Evolutionary conservation across 2,888 invertebrate species (phyloP), one percentile per base, ranked within the genome.

Genomic region (Drosophila multiciliata): DNA sequence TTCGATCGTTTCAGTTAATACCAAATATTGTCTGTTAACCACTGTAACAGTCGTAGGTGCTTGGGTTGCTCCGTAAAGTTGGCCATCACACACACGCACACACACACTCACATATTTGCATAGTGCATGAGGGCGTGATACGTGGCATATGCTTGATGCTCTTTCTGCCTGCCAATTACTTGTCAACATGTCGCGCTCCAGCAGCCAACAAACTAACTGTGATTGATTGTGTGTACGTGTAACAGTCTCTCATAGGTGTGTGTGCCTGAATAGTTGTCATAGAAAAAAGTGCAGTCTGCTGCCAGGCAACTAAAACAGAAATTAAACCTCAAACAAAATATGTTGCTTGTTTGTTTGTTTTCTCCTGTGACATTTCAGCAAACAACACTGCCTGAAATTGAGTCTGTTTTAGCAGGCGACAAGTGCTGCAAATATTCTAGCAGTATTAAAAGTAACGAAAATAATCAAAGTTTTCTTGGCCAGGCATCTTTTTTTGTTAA

Each of bases 111-210:
- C 67, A 75, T 73, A 76, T 79, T 72, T 79, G 81, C 80, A 77
- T 79, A 72, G 76, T 68, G 65, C 64, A 78, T 66, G 49, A 61
- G 75, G 58, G 72, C 66, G 65, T 75, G 61, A 45, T 59, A 67
- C 52, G 68, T 63, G 67, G 80, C 80, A 49, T 75, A 65, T 78
- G 80, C 80, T 66, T 55, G 67, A 58, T 77, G 67, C 49, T 68
- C 36, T 45, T 54, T 52, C 71, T 61, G 58, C 52, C 78, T 81
- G 82, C 82, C 82, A 81, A 78, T 82, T 80, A 78, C 78, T 75
- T 79, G 76, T 84, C 82, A 80, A 73, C 82, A 78, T 81, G 78
- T 68, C 81, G 77, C 81, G 79, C 81, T 80, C 63, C 73, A 80
- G 63, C 77, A 73, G 66, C 68, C 55, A 62, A 26, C 62, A 66